Percentiles rank a stretch among this genome's conserved stretches.
These are phyloP conservation scores for Globia sparganii DNA, from an alignment of 2,888 invertebrate species.

Conservation along the genomic window DNA sequence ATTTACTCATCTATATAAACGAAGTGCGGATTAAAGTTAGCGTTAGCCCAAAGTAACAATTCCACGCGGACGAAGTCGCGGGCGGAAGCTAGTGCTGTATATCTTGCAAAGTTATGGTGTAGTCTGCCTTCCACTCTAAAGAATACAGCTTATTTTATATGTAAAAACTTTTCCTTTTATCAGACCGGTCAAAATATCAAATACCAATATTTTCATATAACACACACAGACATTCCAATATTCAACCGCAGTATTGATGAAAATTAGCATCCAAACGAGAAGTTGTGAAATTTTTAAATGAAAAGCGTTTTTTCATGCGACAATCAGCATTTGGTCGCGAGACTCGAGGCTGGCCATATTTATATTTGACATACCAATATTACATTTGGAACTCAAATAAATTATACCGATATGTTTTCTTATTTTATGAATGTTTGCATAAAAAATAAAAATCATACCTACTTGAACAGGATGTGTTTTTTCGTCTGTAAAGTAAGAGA, in stretches of 20 bases:
- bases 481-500: too few species aligned
- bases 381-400: slow-evolving; percentile 24
- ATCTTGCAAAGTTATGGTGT: neutral
- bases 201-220: slow-evolving; percentile 6
- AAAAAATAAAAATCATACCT: neutral
- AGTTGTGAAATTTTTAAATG: slow-evolving; percentile 56
- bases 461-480: neutral
- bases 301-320: slow-evolving; percentile 53
- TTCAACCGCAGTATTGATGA: slow-evolving; percentile 34
- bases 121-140: neutral
- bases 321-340: slow-evolving; percentile 48
- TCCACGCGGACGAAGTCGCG: too few species aligned
- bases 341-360: slow-evolving; percentile 30
- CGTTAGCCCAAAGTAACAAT: too few species aligned
- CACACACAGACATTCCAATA: slow-evolving; percentile 41
- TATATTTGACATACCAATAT: slow-evolving; percentile 38
- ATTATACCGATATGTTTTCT: slow-evolving; percentile 12
- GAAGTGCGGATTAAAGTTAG: too few species aligned
- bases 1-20: too few species aligned
- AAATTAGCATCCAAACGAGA: slow-evolving; percentile 63
- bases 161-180: neutral
- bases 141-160: neutral
- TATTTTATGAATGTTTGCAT: neutral
- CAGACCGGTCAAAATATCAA: neutral
- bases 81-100: too few species aligned